These are phyloP conservation scores for Dendrolimus punctatus DNA, from an alignment of 1,140 invertebrate genomes.

Conservation along the genomic window DNA sequence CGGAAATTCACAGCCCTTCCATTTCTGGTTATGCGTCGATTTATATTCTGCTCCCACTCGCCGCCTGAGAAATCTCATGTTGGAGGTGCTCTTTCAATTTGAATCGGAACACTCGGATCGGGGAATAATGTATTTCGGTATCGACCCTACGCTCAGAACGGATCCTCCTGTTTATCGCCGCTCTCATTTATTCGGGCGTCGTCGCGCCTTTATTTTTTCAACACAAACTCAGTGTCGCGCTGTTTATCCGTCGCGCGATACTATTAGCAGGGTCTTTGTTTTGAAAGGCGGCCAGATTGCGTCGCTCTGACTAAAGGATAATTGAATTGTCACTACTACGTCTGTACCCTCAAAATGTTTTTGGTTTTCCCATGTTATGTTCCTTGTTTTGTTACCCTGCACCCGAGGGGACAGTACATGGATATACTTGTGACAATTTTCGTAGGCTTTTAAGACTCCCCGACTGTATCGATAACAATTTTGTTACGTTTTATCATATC, in stretches of 20 bases:
- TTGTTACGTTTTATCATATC: too few species aligned
- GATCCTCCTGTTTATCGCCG: constrained; percentile 70
- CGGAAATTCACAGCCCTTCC: constrained; percentile 63
- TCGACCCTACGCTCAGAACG: constrained; percentile 63
- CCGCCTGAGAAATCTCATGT: constrained; percentile 70
- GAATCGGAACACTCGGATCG: constrained; percentile 71
- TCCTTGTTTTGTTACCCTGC: too few species aligned
- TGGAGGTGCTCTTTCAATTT: constrained; percentile 72
- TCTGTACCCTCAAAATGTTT: constrained; percentile 7
- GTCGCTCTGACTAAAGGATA: constrained; percentile 43
- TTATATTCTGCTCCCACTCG: constrained; percentile 71
- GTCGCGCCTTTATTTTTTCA: constrained; percentile 69
- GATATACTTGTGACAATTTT: background rate
- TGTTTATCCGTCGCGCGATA: constrained; percentile 57
- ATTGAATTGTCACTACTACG: constrained; percentile 53
- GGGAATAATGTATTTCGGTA: constrained; percentile 72
- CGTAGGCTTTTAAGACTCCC: too few species aligned
- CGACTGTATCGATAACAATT: too few species aligned
- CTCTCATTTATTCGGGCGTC: constrained; percentile 68
- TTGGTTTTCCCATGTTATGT: background rate
- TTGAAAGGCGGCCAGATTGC: constrained; percentile 52
- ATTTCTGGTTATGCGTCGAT: constrained; percentile 69
- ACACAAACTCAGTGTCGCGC: constrained; percentile 49
- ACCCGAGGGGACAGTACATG: background rate
- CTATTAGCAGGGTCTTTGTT: constrained; percentile 62